A percentile compares a stretch with the other conserved stretches of the same genome.
Conservation (phyloP, 2,888 invertebrate genomes). For the Ophion slaviceki region DNA sequence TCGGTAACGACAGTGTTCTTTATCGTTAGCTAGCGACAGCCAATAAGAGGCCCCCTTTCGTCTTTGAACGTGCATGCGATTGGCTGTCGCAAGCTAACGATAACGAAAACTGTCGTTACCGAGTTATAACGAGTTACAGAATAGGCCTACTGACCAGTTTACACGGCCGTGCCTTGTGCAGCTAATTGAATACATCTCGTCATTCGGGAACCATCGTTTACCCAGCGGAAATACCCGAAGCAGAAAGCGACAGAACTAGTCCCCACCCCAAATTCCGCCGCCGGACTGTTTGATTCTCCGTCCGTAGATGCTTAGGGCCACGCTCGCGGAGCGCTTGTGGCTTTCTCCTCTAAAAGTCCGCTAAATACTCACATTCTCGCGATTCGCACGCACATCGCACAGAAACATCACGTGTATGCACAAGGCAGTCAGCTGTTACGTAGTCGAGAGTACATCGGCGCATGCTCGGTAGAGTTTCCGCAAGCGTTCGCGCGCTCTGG, state of each 20-base stretch:
- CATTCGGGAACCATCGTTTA: not conserved
- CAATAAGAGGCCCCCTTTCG: too few relatives aligned
- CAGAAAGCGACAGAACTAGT: not conserved
- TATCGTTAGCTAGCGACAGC: too few relatives aligned
- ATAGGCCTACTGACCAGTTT: too few relatives aligned
- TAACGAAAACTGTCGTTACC: too few relatives aligned
- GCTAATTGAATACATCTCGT: not conserved
- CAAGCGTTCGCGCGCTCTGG: conserved; percentile 14
- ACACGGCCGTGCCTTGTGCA: too few relatives aligned
- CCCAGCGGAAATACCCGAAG: not conserved
- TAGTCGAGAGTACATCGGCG: conserved; percentile 1
- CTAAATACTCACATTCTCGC: conserved; percentile 47
- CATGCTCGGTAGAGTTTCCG: not conserved
- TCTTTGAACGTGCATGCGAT: too few relatives aligned
- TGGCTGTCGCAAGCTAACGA: too few relatives aligned
- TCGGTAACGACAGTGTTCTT: too few relatives aligned
- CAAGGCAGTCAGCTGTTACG: conserved; percentile 45
- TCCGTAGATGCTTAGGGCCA: not conserved
- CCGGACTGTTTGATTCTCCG: not conserved
- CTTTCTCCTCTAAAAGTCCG: conserved; percentile 68
- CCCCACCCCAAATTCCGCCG: not conserved
- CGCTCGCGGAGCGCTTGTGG: conserved; percentile 4
- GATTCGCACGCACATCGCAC: not conserved
- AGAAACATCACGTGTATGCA: not conserved
- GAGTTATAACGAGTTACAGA: too few relatives aligned